Evolutionary conservation across 2,113 vertebrate species (phyloP), one percentile per base, ranked within the genome.

Genomic region (Genyomyrus donnyi): DNA sequence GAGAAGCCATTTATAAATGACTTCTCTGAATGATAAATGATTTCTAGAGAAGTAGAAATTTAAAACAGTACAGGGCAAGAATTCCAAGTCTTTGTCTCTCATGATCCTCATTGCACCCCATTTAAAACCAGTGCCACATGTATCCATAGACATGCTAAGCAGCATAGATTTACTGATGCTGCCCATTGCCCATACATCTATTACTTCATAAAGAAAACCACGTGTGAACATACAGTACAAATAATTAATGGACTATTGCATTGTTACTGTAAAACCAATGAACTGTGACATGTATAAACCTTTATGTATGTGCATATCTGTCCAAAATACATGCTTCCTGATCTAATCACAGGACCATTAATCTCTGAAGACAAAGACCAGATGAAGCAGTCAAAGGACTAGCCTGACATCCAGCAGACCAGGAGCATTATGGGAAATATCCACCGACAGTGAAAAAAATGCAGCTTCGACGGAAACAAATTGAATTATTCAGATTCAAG

Each of bases 381-480:
- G 89, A 88, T 74, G n/a, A 49, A 27, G 80, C 90, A 91, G 91
- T 90, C 90, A 93, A 91, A 52, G 86, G 70, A 90, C 21, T 39
- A 62, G 10, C 2, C 39, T 15, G 70, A 42, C 89, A 50, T 19
- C 80, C 24, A 70, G 91, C 11, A 49, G 62, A 35, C 5, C 92
- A 91, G 91, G 91, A 92, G 93, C 91, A 93, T 94, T 19, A 87
- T 93, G 93, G 94, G 93, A 89, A 93, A 91, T 92, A 90, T 91
- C 91, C 88, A 91, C 42, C 88, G 90, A 91, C 91, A 90, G 89
- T 93, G 93, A 95, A 92, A 56, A 56, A 93, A 94, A 94, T 94
- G 91, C 74, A 91, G 91, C 93, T 92, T 94, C 90, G 90, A 93
- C 92, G 91, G 93, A 93, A 93, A 93, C 91, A 94, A 94, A 95